Conservation (phyloP, 2,797 vertebrate genomes). For the Myripristis murdjan region DNA sequence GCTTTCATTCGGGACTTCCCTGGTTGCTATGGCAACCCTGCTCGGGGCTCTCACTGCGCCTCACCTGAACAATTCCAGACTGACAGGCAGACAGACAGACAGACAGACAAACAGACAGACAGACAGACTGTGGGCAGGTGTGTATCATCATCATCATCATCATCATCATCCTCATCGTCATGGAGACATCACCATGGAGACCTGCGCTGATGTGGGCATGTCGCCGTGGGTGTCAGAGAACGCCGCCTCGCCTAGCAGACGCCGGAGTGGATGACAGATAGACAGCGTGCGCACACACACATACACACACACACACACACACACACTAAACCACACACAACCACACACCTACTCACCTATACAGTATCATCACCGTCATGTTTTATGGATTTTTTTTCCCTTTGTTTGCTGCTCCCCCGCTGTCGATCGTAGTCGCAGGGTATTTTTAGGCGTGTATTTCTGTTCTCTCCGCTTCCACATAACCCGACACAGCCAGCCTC, state of each 20-base stretch:
- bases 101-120: conserved; percentile 28
- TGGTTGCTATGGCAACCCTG: conserved; percentile 71
- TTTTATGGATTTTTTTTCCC: conserved; percentile 59
- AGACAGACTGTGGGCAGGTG: conserved; percentile 48
- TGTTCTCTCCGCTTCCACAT: conserved; percentile 58
- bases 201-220: conserved; percentile 23
- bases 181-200: conserved; percentile 55
- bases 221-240: conserved; percentile 27
- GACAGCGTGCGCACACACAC: conserved; percentile 4
- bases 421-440: conserved; percentile 45
- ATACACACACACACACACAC: conserved; percentile 23
- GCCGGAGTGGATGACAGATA: conserved; percentile 19
- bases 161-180: conserved; percentile 19
- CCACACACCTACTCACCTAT: conserved; percentile 54
- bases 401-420: conserved; percentile 46
- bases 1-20: conserved; percentile 46
- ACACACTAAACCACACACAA: conserved; percentile 13
- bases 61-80: conserved; percentile 74
- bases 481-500: conserved; percentile 57
- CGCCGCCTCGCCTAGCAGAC: conserved; percentile 37
- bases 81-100: conserved; percentile 31
- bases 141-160: conserved; percentile 31
- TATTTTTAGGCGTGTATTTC: conserved; percentile 74
- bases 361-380: conserved; percentile 61
- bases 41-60: conserved; percentile 19